phyloP scores from a whole-genome alignment of 2,888 invertebrate species.

The Sympetrum striolatum region DNA sequence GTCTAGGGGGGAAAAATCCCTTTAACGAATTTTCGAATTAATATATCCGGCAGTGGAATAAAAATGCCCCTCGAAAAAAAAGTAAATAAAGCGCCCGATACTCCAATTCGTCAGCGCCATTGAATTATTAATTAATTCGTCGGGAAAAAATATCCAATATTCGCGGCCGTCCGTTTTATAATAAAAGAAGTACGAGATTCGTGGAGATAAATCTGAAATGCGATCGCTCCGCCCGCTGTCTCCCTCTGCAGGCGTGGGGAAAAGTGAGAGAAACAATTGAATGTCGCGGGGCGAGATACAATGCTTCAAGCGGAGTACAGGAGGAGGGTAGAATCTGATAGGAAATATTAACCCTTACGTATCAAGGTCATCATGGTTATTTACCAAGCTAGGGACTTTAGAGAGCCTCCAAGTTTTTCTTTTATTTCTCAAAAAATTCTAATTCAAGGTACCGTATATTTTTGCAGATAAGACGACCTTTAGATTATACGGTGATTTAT shows the following conservation, averaged over 20 bases:
- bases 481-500: too few relatives aligned
- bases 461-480: too few relatives aligned
- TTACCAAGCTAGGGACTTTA: too few relatives aligned
- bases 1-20: too few relatives aligned
- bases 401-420: too few relatives aligned
- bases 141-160: neutral
- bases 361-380: too few relatives aligned
- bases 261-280: neutral
- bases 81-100: neutral
- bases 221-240: neutral
- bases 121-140: neutral
- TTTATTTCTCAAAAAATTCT: too few relatives aligned
- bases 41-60: too few relatives aligned
- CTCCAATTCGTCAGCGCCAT: neutral
- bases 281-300: neutral
- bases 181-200: neutral
- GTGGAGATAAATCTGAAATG: neutral
- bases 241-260: neutral
- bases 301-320: neutral
- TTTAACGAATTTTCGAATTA: too few relatives aligned
- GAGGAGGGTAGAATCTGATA: neutral
- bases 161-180: neutral
- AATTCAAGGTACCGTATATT: too few relatives aligned
- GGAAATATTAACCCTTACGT: neutral
- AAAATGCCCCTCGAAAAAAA: too few relatives aligned